Percentiles rank a stretch among this genome's conserved stretches.
Conservation (phyloP, 2,797 vertebrate genomes). For the Karalla daura region DNA sequence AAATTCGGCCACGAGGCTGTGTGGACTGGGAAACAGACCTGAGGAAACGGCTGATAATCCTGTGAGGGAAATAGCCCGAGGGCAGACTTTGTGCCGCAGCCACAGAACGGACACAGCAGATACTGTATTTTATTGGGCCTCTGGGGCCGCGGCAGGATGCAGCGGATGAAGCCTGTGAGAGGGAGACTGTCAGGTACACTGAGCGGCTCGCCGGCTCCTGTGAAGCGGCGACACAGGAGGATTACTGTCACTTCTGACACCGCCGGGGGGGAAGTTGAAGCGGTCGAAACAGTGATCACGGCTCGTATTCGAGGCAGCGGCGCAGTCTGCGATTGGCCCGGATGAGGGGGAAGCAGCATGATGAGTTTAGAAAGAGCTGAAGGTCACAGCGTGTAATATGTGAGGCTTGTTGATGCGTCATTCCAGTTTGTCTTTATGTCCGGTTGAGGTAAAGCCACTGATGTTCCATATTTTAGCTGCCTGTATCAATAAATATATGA, state of each 20-base stretch:
- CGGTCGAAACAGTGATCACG: not conserved
- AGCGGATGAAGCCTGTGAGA: constrained; percentile 23
- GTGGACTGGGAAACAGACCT: constrained; percentile 20
- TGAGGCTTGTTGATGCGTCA: not conserved
- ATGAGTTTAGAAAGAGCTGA: not conserved
- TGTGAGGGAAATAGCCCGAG: constrained; percentile 39
- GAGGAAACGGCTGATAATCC: constrained; percentile 40
- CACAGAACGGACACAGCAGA: constrained; percentile 32
- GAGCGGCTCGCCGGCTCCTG: constrained; percentile 9
- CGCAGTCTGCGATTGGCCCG: not conserved
- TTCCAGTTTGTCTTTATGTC: not conserved
- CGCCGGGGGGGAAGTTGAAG: not conserved
- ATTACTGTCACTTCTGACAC: constrained; percentile 15
- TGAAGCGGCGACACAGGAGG: constrained; percentile 17
- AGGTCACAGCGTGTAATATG: not conserved
- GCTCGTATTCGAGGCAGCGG: not conserved
- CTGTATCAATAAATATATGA: too few relatives aligned
- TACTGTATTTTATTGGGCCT: constrained; percentile 36
- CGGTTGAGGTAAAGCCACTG: not conserved
- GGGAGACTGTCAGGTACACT: constrained; percentile 8
- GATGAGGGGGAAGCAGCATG: not conserved
- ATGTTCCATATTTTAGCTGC: too few relatives aligned
- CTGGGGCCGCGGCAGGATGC: constrained; percentile 25
- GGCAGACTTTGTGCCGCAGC: constrained; percentile 40
- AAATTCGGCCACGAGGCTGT: not conserved